A percentile compares a stretch with the other conserved stretches of the same genome.
Conservation (phyloP, 2,888 invertebrate genomes). For the Exephanes ischioxanthus region DNA sequence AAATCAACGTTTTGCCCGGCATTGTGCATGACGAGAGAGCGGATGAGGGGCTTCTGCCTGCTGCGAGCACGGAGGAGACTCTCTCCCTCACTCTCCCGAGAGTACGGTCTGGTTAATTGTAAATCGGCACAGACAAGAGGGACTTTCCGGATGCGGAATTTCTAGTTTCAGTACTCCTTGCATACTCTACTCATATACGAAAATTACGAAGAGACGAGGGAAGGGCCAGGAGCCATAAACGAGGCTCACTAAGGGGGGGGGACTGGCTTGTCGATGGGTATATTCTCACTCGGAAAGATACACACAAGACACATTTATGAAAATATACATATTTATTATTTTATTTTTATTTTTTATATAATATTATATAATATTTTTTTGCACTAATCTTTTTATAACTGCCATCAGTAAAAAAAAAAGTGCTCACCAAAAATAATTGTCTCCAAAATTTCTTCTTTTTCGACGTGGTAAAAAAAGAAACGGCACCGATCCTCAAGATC, state of each 20-base stretch:
- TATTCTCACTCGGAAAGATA: neutral
- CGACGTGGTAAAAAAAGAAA: neutral
- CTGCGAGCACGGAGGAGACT: neutral
- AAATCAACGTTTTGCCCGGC: conserved; percentile 39
- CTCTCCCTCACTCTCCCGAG: neutral
- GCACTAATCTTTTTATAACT: too few relatives aligned
- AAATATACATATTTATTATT: neutral
- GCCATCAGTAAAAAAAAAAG: too few relatives aligned
- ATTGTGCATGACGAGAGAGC: conserved; percentile 37
- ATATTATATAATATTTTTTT: too few relatives aligned
- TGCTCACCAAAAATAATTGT: neutral
- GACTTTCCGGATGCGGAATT: conserved; percentile 21
- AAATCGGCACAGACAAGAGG: conserved; percentile 36
- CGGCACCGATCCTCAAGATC: neutral
- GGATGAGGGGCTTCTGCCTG: conserved; percentile 8
- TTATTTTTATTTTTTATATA: too few relatives aligned
- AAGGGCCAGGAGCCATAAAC: neutral
- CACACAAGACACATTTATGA: neutral
- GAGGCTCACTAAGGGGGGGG: neutral
- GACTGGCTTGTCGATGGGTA: neutral
- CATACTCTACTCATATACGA: neutral
- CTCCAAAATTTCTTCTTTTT: too few relatives aligned
- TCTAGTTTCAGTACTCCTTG: conserved; percentile 12
- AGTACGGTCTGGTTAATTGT: conserved; percentile 44
- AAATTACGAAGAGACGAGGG: conserved; percentile 3